phyloP scores from a whole-genome alignment of 1,140 invertebrate species.

The Papilio polytes region DNA sequence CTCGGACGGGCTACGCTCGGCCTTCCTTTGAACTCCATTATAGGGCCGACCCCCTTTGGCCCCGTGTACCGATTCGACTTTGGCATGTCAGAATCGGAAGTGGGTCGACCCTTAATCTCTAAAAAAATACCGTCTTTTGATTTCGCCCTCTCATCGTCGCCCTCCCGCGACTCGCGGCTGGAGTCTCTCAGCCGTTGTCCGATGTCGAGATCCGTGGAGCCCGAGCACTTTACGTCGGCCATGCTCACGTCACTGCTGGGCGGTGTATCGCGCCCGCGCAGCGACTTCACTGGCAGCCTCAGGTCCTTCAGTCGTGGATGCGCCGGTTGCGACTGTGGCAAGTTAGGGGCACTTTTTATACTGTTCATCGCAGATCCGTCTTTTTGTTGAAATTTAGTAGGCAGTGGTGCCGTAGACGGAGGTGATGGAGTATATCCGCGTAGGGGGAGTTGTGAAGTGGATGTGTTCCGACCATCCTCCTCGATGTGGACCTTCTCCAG shows the following conservation, averaged over 20 bases:
- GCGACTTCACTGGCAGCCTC: constrained; percentile 86
- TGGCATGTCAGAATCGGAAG: constrained; percentile 84
- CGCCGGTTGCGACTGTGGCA: constrained; percentile 88
- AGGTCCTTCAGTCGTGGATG: constrained; percentile 89
- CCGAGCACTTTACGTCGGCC: constrained; percentile 75
- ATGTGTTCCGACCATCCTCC: constrained; percentile 81
- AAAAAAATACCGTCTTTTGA: constrained; percentile 87
- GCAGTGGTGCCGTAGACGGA: constrained; percentile 91
- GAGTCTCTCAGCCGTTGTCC: constrained; percentile 79
- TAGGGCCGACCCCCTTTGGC: constrained; percentile 85
- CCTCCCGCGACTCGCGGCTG: constrained; percentile 81
- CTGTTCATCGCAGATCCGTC: constrained; percentile 89
- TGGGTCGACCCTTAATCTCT: constrained; percentile 88
- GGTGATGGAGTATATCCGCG: constrained; percentile 90
- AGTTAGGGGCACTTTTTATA: constrained; percentile 90
- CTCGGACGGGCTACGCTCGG: constrained; percentile 84
- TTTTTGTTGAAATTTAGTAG: constrained; percentile 91
- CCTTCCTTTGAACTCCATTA: constrained; percentile 88
- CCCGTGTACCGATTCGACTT: constrained; percentile 82
- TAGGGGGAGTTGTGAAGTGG: constrained; percentile 81
- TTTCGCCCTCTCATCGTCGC: constrained; percentile 86
- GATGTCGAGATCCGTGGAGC: constrained; percentile 77
- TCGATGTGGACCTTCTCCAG: constrained; percentile 86
- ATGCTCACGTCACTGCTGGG: constrained; percentile 88
- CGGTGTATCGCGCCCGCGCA: constrained; percentile 85